Evolutionary conservation across 1,140 invertebrate species (phyloP), one percentile per base, ranked within the genome.

Genomic region (Andrena cerasifolii): DNA sequence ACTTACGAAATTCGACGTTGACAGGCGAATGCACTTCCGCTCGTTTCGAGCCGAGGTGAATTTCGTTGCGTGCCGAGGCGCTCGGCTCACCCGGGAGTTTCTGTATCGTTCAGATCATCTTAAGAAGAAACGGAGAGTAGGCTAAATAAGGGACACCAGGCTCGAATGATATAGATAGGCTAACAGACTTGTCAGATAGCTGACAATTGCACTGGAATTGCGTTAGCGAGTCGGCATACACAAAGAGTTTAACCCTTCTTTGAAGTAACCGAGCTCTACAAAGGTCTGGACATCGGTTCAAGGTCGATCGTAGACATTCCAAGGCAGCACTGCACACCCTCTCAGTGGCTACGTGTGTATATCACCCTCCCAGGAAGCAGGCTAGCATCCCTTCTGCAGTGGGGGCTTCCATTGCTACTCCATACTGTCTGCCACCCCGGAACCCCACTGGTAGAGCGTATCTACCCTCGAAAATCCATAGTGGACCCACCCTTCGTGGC

Each of bases 381-480:
- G 40, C 71, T 76, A 82, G 80, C 80, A 83, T 83, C 81, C 82
- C 80, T 79, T 24, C 53, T 49, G 77, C 61, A 71, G 54, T 72
- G 78, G 83, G 63, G 80, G 66, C 82, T 73, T 80, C 82, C 83
- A 79, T 83, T 80, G 77, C 83, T 76, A 59, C 72, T 78, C 82
- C 82, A 84, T 84, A 58, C 82, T 80, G 82, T 80, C 83, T 84
- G 62, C 78, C 83, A 85, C 83, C 82, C 82, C 83, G 83, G 83
- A 85, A 85, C 79, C 74, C 70, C 79, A 54, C 82, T 58, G 73
- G 43, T 75, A 59, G 49, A 53, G 54, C 71, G 53, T 85, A 74
- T 85, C 83, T 85, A 84, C 79, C 83, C 83, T 81, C 83, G 83
- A 85, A 85, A 85, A 85, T 85, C 83, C 83, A 85, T 85, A 85